These are phyloP conservation scores for Stegophylla sp. DNA, from an alignment of 2,888 invertebrate species.

Conservation along the genomic window DNA sequence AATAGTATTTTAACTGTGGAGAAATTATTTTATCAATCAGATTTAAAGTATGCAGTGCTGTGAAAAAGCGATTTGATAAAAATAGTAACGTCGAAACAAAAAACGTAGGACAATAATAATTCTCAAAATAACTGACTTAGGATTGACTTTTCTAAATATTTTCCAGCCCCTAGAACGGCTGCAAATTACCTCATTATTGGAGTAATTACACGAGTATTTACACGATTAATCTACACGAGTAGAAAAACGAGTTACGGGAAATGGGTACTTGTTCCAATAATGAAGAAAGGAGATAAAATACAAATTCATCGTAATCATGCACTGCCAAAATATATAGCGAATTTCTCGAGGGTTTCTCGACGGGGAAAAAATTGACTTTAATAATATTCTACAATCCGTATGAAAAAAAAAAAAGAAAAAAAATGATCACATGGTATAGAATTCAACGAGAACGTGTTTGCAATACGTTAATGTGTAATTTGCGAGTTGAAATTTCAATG, in stretches of 20 bases:
- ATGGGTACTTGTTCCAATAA: not conserved
- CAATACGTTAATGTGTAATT: constrained; percentile 31
- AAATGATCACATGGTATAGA: not conserved
- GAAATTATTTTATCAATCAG: not conserved
- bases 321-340: not conserved
- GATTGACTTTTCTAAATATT: constrained; percentile 22
- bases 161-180: not conserved
- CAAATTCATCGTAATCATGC: not conserved
- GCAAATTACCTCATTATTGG: not conserved
- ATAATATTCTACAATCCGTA: not conserved
- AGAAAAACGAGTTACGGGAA: not conserved
- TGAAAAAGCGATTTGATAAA: not conserved
- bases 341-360: not conserved
- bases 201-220: no score
- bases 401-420: not conserved
- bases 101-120: constrained; percentile 4
- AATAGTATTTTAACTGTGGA: not conserved
- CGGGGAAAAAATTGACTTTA: constrained; percentile 12
- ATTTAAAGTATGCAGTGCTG: not conserved
- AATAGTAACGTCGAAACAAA: not conserved
- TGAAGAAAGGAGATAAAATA: constrained; percentile 14
- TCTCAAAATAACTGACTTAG: not conserved
- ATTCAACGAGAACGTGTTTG: constrained; percentile 36
- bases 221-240: no score
- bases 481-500: constrained; percentile 32